Evolutionary conservation across 2,113 vertebrate genomes (phyloP).

Genomic region (Acrocephalus kingi): DNA sequence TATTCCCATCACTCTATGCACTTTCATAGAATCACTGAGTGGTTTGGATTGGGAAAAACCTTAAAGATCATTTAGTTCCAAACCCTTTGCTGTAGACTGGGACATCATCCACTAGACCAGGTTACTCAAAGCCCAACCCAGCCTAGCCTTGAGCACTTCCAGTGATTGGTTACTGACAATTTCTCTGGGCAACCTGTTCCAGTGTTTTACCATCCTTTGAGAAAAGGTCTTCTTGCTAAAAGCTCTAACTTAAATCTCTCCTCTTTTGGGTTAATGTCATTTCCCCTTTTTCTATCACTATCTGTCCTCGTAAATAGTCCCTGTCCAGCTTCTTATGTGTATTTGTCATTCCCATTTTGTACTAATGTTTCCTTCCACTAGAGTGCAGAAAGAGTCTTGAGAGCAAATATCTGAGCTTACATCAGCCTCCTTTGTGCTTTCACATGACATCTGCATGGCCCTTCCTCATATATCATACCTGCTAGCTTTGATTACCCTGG

Average conservation of each 20-base stretch:
- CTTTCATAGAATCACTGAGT: background rate
- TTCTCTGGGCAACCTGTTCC: background rate
- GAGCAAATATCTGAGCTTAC: background rate
- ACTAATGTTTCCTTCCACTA: background rate
- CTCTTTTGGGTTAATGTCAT: background rate
- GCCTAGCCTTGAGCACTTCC: background rate
- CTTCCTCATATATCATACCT: too few relatives aligned
- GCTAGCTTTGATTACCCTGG: too few relatives aligned
- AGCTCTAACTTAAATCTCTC: background rate
- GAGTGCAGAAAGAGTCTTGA: background rate
- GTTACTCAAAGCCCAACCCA: background rate
- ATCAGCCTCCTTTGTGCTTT: background rate
- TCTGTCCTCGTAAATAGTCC: background rate
- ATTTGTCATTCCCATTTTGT: background rate
- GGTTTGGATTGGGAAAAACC: background rate
- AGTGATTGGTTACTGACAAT: accelerated
- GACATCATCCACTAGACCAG: background rate
- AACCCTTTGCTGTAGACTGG: background rate
- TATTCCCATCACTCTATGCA: background rate
- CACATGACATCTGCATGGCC: too few relatives aligned
- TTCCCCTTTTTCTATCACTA: background rate
- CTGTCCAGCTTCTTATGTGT: background rate
- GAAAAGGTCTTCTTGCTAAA: background rate
- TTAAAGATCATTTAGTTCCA: background rate
- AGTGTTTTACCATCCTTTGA: background rate